These are phyloP conservation scores for Centroberyx gerrardi DNA, from an alignment of 2,797 vertebrate genomes.

Conservation along the genomic window DNA sequence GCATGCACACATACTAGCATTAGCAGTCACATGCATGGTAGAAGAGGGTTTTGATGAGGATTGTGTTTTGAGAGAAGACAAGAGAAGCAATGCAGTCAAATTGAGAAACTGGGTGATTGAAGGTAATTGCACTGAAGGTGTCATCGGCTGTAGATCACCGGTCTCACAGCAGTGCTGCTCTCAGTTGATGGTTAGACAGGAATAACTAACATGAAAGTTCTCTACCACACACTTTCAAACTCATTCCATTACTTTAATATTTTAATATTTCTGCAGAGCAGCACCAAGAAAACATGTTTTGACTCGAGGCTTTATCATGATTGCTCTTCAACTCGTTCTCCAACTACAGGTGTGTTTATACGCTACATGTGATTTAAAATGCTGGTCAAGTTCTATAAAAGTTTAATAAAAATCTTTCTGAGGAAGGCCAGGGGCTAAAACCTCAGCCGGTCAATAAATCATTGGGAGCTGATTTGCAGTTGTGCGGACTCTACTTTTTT, in stretches of 20 bases:
- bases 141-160: not conserved
- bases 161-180: not conserved
- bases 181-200: constrained; percentile 12
- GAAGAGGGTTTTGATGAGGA: constrained; percentile 49
- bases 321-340: constrained; percentile 24
- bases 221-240: too few species aligned
- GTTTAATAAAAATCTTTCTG: too few species aligned
- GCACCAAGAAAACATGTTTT: not conserved
- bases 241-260: too few species aligned
- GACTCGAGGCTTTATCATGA: not conserved
- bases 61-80: constrained; percentile 16
- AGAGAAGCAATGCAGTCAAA: constrained; percentile 30
- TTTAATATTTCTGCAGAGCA: not conserved
- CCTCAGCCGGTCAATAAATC: too few species aligned
- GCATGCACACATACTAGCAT: constrained; percentile 36
- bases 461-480: not conserved
- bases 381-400: not conserved
- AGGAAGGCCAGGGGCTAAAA: too few species aligned
- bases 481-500: too few species aligned
- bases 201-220: not conserved
- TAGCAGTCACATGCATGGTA: constrained; percentile 51
- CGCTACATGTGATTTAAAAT: constrained; percentile 7
- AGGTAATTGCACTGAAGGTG: constrained; percentile 27
- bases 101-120: not conserved
- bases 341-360: constrained; percentile 23